Base-by-base conservation (phyloP, 2,113 vertebrate species). In the Nannospalax galili region DNA sequence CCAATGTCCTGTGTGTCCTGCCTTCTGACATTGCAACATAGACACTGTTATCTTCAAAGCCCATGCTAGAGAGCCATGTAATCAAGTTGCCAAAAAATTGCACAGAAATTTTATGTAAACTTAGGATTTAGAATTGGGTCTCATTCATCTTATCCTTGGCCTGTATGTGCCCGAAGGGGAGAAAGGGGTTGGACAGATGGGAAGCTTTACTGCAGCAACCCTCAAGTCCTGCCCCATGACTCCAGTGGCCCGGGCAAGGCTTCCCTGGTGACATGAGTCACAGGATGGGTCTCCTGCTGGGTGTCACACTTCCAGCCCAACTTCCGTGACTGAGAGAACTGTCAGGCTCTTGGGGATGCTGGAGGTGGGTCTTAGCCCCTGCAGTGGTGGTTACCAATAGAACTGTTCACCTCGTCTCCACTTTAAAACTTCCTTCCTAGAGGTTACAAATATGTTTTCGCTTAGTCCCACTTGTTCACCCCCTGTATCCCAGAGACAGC, bases 151-250 rank as follows among this genome's bases (percentile, higher is more conserved):
- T 12, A 28, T 40, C 40, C 79, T 10, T 60, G 3, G n/a, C 48
- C 48, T 52, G 48, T 52, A 11, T 52, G 48, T n/a, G 48, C 48
- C 48, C 48, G 11, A 52, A 52, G 62, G 16, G 4, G 35, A 45
- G 42, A 60, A 62, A 40, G 45, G n/a, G 32, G 0, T 1, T 48
- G 40, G 69, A n/a, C 10, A 11, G 37, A 35, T 8, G 0, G 0
- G 10, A 62, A 24, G 11, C 60, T 32, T 92, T 17, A 26, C 1
- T 30, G 14, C 35, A 90, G 37, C 37, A 48, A 11, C 8, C 12
- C 26, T 1, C 0, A 32, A 73, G 22, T 64, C 28, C n/a, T 2
- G 24, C 6, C 19, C n/a, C 0, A 0, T 7, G 1, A 26, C 32
- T n/a, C 32, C 7, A 1, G 1, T 3, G 3, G 2, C n/a, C 58